phyloP scores from a whole-genome alignment of 2,888 invertebrate species.

The Archips xylosteana region DNA sequence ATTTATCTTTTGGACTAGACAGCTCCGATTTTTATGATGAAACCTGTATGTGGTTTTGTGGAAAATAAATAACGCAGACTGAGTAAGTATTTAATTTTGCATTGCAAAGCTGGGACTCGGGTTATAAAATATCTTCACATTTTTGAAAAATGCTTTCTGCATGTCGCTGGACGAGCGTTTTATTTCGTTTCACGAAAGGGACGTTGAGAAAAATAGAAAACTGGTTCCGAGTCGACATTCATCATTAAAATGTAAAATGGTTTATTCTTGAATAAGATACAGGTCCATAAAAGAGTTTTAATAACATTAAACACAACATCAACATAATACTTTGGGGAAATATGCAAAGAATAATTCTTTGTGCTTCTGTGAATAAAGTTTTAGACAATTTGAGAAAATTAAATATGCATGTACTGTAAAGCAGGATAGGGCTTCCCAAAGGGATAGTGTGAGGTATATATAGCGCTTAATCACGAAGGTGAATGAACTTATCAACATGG shows the following conservation, averaged over 20 bases:
- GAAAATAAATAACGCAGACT: too few species aligned
- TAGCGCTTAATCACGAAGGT: not conserved
- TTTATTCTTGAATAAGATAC: not conserved
- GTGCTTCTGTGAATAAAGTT: not conserved
- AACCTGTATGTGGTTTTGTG: not conserved
- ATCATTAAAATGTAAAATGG: not conserved
- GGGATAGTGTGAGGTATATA: not conserved
- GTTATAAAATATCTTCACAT: not conserved
- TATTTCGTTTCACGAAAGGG: not conserved
- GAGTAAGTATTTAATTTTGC: not conserved
- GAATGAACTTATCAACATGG: not conserved
- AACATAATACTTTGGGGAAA: not conserved
- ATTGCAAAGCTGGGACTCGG: not conserved
- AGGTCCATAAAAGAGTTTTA: not conserved
- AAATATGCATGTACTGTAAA: not conserved
- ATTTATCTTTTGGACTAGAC: too few species aligned
- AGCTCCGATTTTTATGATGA: too few species aligned
- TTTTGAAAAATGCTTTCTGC: not conserved
- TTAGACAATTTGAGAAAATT: too few species aligned
- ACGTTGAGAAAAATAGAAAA: not conserved
- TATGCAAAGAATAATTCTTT: not conserved
- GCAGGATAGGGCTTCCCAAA: not conserved
- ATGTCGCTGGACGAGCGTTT: not conserved
- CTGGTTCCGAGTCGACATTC: not conserved
- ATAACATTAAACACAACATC: not conserved